phyloP scores from a whole-genome alignment of 2,888 invertebrate genomes.

The Ditula angustiorana region DNA sequence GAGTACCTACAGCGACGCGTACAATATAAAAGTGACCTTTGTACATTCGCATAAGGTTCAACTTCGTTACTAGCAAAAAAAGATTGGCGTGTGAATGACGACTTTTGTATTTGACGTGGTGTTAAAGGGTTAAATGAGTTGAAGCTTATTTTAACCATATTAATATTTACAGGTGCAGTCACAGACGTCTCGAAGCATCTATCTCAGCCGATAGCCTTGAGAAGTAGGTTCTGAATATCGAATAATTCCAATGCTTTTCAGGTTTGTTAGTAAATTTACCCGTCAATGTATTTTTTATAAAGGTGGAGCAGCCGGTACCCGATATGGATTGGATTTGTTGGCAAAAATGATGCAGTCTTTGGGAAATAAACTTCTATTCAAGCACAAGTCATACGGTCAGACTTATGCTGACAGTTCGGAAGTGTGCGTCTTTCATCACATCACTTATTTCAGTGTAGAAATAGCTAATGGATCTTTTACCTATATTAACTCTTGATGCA shows the following conservation, averaged over 20 bases:
- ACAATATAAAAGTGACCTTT: no score
- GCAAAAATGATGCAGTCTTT: constrained; percentile 59
- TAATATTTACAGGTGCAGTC: constrained; percentile 55
- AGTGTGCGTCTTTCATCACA: constrained; percentile 49
- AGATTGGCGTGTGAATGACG: no score
- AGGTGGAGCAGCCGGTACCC: constrained; percentile 68
- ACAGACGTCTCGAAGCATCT: constrained; percentile 62
- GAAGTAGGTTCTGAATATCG: constrained; percentile 58
- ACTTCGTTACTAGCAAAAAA: no score
- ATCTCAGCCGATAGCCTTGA: constrained; percentile 64
- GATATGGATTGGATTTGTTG: constrained; percentile 62
- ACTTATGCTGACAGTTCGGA: constrained; percentile 63
- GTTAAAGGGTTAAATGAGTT: no score
- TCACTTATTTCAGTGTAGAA: constrained; percentile 15
- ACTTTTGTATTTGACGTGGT: no score
- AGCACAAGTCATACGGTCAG: constrained; percentile 62
- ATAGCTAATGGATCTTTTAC: no score
- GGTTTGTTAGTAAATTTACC: neutral
- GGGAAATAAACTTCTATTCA: constrained; percentile 59
- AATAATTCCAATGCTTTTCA: neutral
- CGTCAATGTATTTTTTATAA: neutral
- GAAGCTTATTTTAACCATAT: no score
- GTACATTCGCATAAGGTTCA: no score
- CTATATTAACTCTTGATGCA: neutral
- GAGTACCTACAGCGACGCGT: no score